Evolutionary conservation across 2,888 invertebrate species (phyloP), one percentile per base, ranked within the genome.

Genomic region (Tanytarsus gracilentus): DNA sequence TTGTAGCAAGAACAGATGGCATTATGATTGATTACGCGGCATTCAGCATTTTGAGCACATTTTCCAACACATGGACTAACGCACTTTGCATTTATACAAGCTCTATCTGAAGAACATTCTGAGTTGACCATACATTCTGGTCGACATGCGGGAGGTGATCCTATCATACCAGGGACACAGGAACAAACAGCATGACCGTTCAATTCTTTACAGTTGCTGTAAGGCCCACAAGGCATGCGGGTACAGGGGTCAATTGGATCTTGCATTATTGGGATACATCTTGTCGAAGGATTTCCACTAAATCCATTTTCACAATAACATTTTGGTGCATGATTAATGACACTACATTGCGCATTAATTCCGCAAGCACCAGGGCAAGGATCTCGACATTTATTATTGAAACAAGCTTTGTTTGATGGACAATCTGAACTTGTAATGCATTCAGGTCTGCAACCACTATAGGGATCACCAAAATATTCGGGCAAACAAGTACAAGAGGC

Each of bases 391-490:
- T 23, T 1, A 9, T 44, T 16, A 23, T 16, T 11, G 23, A 23
- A 79, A 69, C 93, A 93, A 52, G 90, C 85, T 70, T 78, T 84
- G 68, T 88, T 86, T 68, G 84, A 85, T 66, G 84, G 75, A 72
- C 92, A 92, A 69, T 91, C 90, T 50, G 87, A 82, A 72, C 87
- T 88, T 63, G 86, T 83, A 71, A 86, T 82, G 70, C 90, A 91
- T 76, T 88, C 89, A 14, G 89, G 88, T 55, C 83, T 79, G 71
- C 86, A 89, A 66, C 80, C 79, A 14, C 86, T 85, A 9, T 44
- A 40, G 58, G 81, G 81, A 11, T 25, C 30, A 51, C 84, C 83
- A 63, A 81, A 75, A 67, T 80, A 82, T 65, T 78, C 78, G 53
- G 77, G 72, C 58, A 77, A 68, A 66, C 83, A 83, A 63, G 81